Percentiles rank a stretch among this genome's conserved stretches.
phyloP scores from a whole-genome alignment of 2,888 invertebrate species.

The Apamea epomidion region DNA sequence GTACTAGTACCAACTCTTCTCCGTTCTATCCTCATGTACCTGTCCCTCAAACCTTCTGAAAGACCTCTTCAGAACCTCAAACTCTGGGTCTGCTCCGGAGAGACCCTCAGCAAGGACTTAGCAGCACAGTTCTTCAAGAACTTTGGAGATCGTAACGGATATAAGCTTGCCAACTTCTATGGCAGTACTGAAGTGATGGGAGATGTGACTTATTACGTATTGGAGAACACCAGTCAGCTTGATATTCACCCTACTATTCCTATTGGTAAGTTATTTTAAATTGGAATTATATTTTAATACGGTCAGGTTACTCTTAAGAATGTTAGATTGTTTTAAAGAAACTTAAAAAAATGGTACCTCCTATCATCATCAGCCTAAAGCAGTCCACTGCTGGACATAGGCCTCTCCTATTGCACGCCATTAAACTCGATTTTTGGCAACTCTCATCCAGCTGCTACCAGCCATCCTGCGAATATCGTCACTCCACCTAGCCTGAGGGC shows the following conservation, averaged over 20 bases:
- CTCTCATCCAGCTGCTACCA: no score
- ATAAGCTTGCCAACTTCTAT: constrained; percentile 95
- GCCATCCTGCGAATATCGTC: no score
- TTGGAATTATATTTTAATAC: not conserved
- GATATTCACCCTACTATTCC: constrained; percentile 93
- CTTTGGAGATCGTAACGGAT: constrained; percentile 91
- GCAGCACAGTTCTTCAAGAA: constrained; percentile 94
- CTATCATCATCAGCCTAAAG: no score
- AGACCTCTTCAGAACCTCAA: constrained; percentile 91
- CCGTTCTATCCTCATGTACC: constrained; percentile 94
- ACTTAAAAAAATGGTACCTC: not conserved
- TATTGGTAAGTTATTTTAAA: constrained; percentile 92
- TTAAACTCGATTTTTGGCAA: no score
- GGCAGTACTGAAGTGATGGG: constrained; percentile 98
- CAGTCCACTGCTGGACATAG: no score
- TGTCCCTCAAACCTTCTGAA: constrained; percentile 91
- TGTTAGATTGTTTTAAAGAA: not conserved
- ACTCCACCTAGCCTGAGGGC: no score
- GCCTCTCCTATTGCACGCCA: no score
- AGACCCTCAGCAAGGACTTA: constrained; percentile 93
- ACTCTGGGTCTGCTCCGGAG: constrained; percentile 97
- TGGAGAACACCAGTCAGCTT: constrained; percentile 91
- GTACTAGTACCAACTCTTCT: constrained; percentile 96
- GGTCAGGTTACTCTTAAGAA: no score
- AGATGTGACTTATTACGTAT: constrained; percentile 95